phyloP scores from a whole-genome alignment of 2,888 invertebrate species.

The Eurytoma adleriae region DNA sequence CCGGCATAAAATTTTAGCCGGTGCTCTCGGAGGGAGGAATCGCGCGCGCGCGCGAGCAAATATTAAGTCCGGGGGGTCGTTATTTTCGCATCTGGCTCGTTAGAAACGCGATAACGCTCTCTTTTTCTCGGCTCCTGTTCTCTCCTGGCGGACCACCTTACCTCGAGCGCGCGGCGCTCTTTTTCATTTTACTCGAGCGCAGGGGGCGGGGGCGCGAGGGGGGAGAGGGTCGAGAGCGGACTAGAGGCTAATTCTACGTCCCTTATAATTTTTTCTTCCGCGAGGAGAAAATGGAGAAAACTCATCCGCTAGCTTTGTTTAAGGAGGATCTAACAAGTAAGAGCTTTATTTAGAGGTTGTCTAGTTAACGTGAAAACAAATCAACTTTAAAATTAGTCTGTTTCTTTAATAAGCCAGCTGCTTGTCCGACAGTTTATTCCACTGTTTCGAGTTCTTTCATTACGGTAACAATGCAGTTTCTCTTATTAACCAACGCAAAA shows the following conservation, averaged over 20 bases:
- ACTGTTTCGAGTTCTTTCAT: no score
- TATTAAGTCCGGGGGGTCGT: conserved; percentile 51
- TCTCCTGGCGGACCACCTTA: not conserved
- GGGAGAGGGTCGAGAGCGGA: not conserved
- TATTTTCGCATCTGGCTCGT: conserved; percentile 55
- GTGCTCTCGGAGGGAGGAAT: not conserved
- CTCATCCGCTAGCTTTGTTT: not conserved
- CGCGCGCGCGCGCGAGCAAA: conserved; percentile 34
- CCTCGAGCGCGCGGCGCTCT: not conserved
- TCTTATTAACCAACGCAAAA: no score
- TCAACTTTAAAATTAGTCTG: conserved; percentile 6
- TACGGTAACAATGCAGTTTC: no score
- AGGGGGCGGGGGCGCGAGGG: not conserved
- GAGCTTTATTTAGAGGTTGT: not conserved
- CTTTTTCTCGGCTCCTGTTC: conserved; percentile 34
- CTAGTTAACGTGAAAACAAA: conserved; percentile 1
- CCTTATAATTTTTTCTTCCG: conserved; percentile 12
- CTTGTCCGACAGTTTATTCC: not conserved
- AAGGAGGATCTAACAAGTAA: not conserved
- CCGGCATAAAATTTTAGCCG: conserved; percentile 36
- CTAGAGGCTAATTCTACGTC: conserved; percentile 24
- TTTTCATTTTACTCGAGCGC: conserved; percentile 20
- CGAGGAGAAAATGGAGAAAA: not conserved
- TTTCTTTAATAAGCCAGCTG: not conserved
- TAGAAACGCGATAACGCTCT: conserved; percentile 50